Evolutionary conservation across 2,797 vertebrate genomes (phyloP), one percentile per base, ranked within the genome.

Genomic region (Myotis findleyi): DNA sequence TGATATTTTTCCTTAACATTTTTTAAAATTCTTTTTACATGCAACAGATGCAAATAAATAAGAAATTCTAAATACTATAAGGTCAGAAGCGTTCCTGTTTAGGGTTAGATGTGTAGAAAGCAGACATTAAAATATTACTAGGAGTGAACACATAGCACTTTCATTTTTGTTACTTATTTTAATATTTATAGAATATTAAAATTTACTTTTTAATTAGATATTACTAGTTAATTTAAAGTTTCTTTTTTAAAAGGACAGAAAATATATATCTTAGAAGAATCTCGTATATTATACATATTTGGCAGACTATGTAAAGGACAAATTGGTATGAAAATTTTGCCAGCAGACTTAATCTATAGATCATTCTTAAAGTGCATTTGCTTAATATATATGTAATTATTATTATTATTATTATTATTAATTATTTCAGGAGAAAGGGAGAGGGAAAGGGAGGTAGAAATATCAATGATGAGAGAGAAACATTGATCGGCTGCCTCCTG

Each of bases 361-460:
- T 82, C 64, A 49, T 76, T 92, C 53, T 81, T 82, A 81, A 92
- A 81, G 21, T 68, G 21, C 5, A 82, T 91, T 90, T 83, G 23
- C 8, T 51, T 87, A 10, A 16, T 51, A 51, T 51, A 16, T 51
- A 57, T 55, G 4, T 57, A 55, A 44, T 44, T 44, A 2, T 44
- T 44, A 44, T 44, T 44, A 44, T 44, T 44, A 44, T 44, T 44
- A 2, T 44, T 44, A 44, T 44, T 44, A 44, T 44, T 44, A 44
- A 44, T 44, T 44, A 4, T 23, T 57, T 62, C 6, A 2, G 2
- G 25, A 62, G 59, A 62, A 62, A 30, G 6, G 59, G 59, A 62
- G 27, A 62, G 59, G 27, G 27, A 13, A 27, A 13, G 57, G 30
- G 59, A 62, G 59, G 14, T 62, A 59, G 25, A 27, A 59, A 59